Evolutionary conservation across 2,113 vertebrate species (phyloP).

Genomic region (Crotalus tigris): DNA sequence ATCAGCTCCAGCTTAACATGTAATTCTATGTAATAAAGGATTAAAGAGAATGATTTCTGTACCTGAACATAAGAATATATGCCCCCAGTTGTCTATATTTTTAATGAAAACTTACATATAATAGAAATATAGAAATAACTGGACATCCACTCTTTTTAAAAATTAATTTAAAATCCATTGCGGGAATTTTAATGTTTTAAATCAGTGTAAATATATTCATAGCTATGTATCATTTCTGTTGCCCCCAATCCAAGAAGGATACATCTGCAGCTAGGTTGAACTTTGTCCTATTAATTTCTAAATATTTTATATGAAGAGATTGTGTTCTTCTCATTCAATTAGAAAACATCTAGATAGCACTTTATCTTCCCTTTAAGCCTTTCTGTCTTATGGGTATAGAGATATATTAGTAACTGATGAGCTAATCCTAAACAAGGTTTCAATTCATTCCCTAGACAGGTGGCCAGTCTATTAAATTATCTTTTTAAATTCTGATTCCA

Average conservation of each 20-base stretch:
- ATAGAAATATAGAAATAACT: not conserved
- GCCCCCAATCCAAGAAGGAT: not conserved
- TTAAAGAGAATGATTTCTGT: not conserved
- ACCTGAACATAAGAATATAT: not conserved
- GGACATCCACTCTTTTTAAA: not conserved
- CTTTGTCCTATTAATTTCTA: not conserved
- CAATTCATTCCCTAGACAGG: constrained; percentile 10
- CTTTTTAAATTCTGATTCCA: not conserved
- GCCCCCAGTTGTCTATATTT: not conserved
- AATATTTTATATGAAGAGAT: not conserved
- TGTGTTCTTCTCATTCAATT: not conserved
- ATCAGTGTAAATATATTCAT: not conserved
- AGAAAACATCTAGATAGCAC: not conserved
- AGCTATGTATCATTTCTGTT: not conserved
- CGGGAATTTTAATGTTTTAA: not conserved
- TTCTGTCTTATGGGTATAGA: not conserved
- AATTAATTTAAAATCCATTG: not conserved
- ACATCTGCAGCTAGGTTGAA: not conserved
- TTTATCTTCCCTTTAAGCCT: not conserved
- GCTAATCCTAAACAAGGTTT: not conserved
- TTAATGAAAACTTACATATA: not conserved
- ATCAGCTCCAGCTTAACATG: not conserved
- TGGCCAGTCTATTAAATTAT: not conserved
- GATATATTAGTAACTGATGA: not conserved
- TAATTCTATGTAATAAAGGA: not conserved